These are phyloP conservation scores for Laothoe populi DNA, from an alignment of 2,888 invertebrate genomes.

Conservation along the genomic window DNA sequence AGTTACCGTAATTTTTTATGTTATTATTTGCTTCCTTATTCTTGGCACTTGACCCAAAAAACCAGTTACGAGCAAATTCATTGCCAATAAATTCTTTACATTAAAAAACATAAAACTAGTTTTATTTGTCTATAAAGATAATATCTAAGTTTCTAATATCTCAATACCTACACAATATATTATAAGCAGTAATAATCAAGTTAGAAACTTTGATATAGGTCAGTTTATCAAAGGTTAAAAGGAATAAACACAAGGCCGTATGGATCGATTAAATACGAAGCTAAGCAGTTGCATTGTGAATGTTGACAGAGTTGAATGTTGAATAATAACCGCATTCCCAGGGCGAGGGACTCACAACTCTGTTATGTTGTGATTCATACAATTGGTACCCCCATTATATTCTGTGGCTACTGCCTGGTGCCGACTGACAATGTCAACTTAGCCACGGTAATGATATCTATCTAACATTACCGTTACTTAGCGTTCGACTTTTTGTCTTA, in stretches of 20 bases:
- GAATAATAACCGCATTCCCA: conserved; percentile 16
- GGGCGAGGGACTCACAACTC: conserved; percentile 32
- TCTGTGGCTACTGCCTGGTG: conserved; percentile 21
- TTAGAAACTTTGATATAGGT: conserved; percentile 1
- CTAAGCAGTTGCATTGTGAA: conserved; percentile 9
- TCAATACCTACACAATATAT: too few species aligned
- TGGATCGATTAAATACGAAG: neutral
- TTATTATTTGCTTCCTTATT: too few species aligned
- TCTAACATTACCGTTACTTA: too few species aligned
- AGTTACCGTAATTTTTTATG: too few species aligned
- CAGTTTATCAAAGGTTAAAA: conserved; percentile 5
- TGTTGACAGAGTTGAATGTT: conserved; percentile 6
- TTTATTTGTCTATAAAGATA: too few species aligned
- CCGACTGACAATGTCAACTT: conserved; percentile 29
- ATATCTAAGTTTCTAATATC: neutral
- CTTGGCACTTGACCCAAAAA: too few species aligned
- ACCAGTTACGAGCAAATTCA: too few species aligned
- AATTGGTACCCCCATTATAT: conserved; percentile 40
- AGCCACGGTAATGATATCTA: too few species aligned
- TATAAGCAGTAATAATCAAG: neutral
- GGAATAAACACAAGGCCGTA: neutral
- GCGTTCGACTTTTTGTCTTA: conserved; percentile 12
- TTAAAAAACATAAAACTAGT: too few species aligned
- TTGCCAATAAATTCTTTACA: too few species aligned
- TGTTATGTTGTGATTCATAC: conserved; percentile 48